These are phyloP conservation scores for Chitala chitala DNA, from an alignment of 2,113 vertebrate species.

Conservation along the genomic window DNA sequence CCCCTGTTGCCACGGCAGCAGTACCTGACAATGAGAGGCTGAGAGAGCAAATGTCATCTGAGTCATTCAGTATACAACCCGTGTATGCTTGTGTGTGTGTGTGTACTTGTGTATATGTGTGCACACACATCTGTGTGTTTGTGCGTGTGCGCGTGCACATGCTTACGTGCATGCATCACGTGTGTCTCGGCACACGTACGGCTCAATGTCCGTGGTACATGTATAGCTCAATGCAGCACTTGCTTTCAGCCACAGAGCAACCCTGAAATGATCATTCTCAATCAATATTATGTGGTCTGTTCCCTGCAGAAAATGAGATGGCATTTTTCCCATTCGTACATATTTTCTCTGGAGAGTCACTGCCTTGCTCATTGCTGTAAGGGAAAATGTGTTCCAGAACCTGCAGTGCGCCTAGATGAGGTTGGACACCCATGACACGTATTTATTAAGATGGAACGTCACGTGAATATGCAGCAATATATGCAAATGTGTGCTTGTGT, in stretches of 20 bases:
- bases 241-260: neutral
- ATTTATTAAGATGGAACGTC: neutral
- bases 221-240: conserved; percentile 23
- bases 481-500: neutral
- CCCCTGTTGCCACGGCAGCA: conserved; percentile 64
- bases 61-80: conserved; percentile 57
- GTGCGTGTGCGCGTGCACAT: neutral
- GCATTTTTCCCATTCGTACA: neutral
- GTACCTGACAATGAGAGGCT: conserved; percentile 50
- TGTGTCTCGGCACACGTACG: conserved; percentile 23
- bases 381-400: neutral
- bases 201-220: conserved; percentile 32
- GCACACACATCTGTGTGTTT: too few relatives aligned
- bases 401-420: neutral
- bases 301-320: neutral
- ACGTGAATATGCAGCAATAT: conserved; percentile 17
- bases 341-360: neutral
- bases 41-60: conserved; percentile 60
- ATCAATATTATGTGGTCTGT: neutral
- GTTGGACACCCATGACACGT: neutral
- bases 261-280: neutral
- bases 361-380: neutral
- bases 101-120: conserved; percentile 8
- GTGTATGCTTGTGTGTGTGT: conserved; percentile 21
- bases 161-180: conserved; percentile 26